Percentiles rank a stretch among this genome's conserved stretches.
phyloP scores from a whole-genome alignment of 2,888 invertebrate genomes.

The Neelides folsomi region DNA sequence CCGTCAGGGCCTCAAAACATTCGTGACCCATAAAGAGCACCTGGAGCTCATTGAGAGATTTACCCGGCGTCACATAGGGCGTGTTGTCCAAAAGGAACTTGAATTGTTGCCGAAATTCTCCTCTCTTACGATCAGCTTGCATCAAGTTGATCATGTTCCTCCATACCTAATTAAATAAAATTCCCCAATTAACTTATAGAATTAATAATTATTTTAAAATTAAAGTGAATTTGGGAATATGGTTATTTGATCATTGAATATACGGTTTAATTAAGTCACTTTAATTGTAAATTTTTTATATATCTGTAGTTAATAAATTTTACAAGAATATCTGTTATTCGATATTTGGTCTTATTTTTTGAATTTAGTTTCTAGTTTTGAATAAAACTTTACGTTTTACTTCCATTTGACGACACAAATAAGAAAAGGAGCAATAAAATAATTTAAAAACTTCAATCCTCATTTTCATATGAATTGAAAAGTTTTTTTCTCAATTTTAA shows the following conservation, averaged over 20 bases:
- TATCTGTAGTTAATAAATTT: too few species aligned
- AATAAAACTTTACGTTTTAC: not conserved
- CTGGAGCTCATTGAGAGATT: constrained; percentile 30
- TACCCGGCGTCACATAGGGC: constrained; percentile 71
- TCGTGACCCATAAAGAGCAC: constrained; percentile 32
- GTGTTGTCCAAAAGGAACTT: constrained; percentile 84
- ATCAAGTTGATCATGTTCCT: constrained; percentile 80
- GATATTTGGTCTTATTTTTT: too few species aligned
- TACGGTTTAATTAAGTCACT: too few species aligned
- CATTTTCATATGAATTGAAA: not conserved
- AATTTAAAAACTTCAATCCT: not conserved
- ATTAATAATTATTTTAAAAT: too few species aligned
- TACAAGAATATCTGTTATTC: too few species aligned
- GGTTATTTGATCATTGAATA: too few species aligned
- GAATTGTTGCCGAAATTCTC: constrained; percentile 92
- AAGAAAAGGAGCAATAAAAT: not conserved
- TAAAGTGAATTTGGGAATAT: too few species aligned
- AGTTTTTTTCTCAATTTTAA: not conserved
- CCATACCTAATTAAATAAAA: constrained; percentile 44
- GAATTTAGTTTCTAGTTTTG: too few species aligned
- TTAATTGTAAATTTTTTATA: too few species aligned
- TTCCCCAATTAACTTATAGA: too few species aligned
- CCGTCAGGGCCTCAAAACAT: constrained; percentile 60
- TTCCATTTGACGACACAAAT: too few species aligned
- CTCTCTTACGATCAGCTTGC: constrained; percentile 78